phyloP scores from a whole-genome alignment of 2,797 vertebrate genomes.

The Bryconaethiops microstoma region DNA sequence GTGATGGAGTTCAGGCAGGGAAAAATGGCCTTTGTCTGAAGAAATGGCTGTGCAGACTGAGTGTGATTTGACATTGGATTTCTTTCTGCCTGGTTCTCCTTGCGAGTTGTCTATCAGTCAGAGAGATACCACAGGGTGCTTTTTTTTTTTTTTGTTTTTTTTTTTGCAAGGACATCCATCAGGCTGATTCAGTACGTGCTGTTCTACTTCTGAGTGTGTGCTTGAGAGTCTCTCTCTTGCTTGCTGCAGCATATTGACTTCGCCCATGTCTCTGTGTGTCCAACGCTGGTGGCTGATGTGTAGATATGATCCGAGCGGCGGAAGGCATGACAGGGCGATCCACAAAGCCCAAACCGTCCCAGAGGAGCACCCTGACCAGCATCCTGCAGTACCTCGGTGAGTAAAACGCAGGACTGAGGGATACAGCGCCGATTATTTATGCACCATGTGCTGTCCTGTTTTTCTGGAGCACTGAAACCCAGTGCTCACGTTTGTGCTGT shows the following conservation, averaged over 20 bases:
- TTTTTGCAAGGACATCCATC: constrained; percentile 38
- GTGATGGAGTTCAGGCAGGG: constrained; percentile 16
- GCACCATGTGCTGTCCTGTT: constrained; percentile 20
- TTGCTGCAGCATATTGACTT: constrained; percentile 54
- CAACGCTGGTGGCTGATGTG: constrained; percentile 71
- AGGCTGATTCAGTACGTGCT: constrained; percentile 16
- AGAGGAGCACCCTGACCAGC: constrained; percentile 91
- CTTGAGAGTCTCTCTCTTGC: constrained; percentile 42
- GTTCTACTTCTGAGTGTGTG: constrained; percentile 29
- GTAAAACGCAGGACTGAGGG: constrained; percentile 20
- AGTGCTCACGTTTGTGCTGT: constrained; percentile 38
- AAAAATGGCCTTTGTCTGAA: constrained; percentile 28
- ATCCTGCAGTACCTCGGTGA: constrained; percentile 96
- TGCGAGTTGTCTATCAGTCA: constrained; percentile 34
- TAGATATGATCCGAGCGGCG: constrained; percentile 93
- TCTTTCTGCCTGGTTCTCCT: constrained; percentile 30
- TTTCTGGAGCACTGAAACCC: background rate
- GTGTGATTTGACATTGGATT: constrained; percentile 36
- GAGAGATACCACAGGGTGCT: constrained; percentile 35
- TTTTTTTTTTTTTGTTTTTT: too few species aligned
- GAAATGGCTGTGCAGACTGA: constrained; percentile 35
- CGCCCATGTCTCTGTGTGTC: constrained; percentile 59
- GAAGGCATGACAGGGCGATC: constrained; percentile 88
- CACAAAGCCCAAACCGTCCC: constrained; percentile 87
- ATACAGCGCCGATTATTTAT: constrained; percentile 48